Evolutionary conservation across 2,797 vertebrate genomes (phyloP).

Genomic region (Antrozous pallidus): DNA sequence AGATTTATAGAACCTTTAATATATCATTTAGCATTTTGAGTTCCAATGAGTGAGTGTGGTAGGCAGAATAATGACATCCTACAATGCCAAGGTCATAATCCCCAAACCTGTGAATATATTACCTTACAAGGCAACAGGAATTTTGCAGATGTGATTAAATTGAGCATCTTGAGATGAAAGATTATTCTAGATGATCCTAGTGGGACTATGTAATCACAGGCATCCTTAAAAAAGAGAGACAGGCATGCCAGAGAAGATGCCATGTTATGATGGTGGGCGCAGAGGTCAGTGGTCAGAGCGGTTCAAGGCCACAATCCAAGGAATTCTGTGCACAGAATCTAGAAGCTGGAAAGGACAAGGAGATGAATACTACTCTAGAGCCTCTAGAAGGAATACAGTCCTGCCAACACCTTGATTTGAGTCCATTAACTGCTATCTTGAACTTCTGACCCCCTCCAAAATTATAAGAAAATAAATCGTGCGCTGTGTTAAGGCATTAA

Average conservation of each 20-base stretch:
- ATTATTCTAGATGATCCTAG: neutral
- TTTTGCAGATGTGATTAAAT: neutral
- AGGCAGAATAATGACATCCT: neutral
- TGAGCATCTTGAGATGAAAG: neutral
- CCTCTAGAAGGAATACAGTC: neutral
- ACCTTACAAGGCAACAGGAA: neutral
- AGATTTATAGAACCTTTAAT: neutral
- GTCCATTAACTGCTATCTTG: neutral
- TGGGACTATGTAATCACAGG: neutral
- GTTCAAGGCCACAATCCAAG: neutral
- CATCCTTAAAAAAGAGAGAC: neutral
- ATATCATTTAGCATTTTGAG: neutral
- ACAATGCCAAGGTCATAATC: neutral
- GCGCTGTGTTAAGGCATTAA: neutral
- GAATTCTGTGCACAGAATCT: neutral
- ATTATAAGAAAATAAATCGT: neutral
- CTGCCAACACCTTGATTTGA: neutral
- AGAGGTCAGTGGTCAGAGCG: neutral
- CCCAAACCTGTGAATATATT: neutral
- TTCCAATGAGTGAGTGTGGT: neutral
- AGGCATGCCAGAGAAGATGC: neutral
- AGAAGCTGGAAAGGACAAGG: neutral
- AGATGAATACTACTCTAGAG: neutral
- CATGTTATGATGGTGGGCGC: neutral
- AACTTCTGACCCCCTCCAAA: neutral